Evolutionary conservation across 2,113 vertebrate genomes (phyloP).

Genomic region (Callipepla californica): DNA sequence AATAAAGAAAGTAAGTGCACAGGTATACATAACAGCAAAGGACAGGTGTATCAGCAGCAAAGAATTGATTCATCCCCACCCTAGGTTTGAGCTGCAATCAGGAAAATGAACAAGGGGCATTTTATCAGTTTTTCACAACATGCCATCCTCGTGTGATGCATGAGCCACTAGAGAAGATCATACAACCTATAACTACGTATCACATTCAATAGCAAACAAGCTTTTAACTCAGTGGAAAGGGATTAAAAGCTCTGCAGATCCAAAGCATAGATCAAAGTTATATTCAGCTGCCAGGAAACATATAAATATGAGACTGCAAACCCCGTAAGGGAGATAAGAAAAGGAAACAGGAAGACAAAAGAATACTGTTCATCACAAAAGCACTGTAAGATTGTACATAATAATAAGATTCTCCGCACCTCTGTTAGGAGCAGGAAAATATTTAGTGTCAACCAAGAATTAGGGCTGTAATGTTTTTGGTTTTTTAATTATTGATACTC

Average conservation of each 20-base stretch:
- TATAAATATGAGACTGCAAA: constrained; percentile 48
- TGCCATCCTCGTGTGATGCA: not conserved
- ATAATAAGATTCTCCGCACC: not conserved
- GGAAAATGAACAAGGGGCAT: constrained; percentile 36
- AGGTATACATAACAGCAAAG: not conserved
- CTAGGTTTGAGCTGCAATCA: not conserved
- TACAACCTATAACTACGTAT: constrained; percentile 14
- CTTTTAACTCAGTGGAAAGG: constrained; percentile 40
- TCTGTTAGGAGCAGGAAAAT: constrained; percentile 1
- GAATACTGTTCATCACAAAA: constrained; percentile 13
- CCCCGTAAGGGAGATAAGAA: constrained; percentile 26
- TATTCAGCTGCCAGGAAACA: constrained; percentile 44
- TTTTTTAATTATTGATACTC: not conserved
- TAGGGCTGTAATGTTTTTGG: not conserved
- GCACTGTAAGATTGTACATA: constrained; percentile 7
- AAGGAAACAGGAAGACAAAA: constrained; percentile 50
- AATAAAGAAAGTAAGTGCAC: not conserved
- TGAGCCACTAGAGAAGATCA: not conserved
- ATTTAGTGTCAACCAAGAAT: not conserved
- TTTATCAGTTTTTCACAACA: constrained; percentile 29
- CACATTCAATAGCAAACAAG: constrained; percentile 35
- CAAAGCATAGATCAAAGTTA: constrained; percentile 45
- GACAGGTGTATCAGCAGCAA: not conserved
- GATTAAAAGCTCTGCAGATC: constrained; percentile 15
- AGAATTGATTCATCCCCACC: not conserved